phyloP scores from a whole-genome alignment of 1,140 invertebrate species.

The Tetramorium simillimum region DNA sequence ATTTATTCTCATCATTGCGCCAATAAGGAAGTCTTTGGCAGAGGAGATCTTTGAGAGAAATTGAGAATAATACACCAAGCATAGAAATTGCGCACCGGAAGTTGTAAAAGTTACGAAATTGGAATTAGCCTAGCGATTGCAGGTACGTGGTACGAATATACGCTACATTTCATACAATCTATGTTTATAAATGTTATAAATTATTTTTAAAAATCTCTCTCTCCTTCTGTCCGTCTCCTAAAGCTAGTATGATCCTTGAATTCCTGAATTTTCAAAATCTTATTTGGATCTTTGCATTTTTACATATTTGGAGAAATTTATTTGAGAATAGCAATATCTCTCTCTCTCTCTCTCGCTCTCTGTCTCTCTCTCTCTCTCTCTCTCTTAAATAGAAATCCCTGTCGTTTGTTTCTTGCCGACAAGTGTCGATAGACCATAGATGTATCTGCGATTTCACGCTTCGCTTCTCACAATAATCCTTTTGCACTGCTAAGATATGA shows the following conservation, averaged over 20 bases:
- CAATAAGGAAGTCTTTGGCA: neutral
- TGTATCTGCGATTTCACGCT: neutral
- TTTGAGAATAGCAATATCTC: neutral
- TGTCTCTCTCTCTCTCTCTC: neutral
- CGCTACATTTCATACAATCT: neutral
- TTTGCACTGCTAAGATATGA: neutral
- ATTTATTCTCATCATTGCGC: neutral
- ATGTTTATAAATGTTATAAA: neutral
- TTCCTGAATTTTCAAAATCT: neutral
- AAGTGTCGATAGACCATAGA: neutral
- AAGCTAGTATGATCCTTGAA: too few relatives aligned
- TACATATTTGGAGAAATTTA: neutral
- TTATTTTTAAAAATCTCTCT: neutral
- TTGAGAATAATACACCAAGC: neutral
- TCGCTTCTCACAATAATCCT: neutral
- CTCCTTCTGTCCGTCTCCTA: neutral
- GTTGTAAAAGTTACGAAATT: slow-evolving; percentile 9
- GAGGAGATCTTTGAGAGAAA: neutral
- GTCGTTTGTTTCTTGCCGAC: neutral
- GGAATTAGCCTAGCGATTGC: neutral
- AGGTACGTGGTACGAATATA: neutral
- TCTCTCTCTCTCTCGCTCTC: too few relatives aligned
- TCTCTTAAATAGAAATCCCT: neutral
- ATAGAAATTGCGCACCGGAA: neutral
- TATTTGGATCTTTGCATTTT: neutral